phyloP scores from a whole-genome alignment of 2,113 vertebrate species.

The Protobothrops mucrosquamatus region DNA sequence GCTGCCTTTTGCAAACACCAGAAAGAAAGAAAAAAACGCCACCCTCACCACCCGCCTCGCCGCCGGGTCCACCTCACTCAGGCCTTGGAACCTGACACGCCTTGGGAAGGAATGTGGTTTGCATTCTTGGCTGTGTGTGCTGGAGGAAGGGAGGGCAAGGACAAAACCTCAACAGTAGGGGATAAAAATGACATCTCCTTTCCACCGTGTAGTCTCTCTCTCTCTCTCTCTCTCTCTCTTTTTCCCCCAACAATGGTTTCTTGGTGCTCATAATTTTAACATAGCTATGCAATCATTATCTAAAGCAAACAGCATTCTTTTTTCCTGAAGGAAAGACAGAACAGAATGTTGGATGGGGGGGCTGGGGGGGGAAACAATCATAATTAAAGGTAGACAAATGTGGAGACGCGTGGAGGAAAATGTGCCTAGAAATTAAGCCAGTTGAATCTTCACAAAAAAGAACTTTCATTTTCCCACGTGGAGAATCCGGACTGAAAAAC shows the following conservation, averaged over 20 bases:
- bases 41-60: background rate
- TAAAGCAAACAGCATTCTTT: background rate
- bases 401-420: no score
- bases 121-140: background rate
- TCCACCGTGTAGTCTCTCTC: background rate
- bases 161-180: background rate
- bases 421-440: background rate
- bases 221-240: accelerated
- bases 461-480: background rate
- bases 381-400: no score
- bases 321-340: background rate
- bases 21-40: background rate
- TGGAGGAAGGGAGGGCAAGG: background rate
- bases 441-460: background rate
- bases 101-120: background rate
- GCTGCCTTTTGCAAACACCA: background rate
- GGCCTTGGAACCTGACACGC: background rate
- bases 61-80: background rate
- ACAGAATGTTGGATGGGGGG: background rate
- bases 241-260: background rate
- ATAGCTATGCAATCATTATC: background rate
- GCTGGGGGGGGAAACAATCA: background rate
- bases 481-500: background rate
- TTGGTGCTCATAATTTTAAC: background rate
- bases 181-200: background rate